A percentile compares a stretch with the other conserved stretches of the same genome.
These are phyloP conservation scores for Bryconaethiops microstoma DNA, from an alignment of 2,797 vertebrate genomes.

Conservation along the genomic window DNA sequence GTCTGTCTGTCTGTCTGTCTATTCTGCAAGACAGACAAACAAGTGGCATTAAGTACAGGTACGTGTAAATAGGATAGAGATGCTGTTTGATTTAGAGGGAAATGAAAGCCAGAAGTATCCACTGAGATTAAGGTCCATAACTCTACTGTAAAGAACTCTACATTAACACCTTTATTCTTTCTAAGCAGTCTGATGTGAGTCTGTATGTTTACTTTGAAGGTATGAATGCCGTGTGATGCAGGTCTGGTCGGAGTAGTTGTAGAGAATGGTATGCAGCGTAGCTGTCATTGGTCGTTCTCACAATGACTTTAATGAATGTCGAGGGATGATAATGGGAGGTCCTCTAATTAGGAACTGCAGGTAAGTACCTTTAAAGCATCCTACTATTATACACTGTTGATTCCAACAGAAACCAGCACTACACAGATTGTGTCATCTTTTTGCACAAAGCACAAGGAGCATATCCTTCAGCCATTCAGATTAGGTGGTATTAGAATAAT, in stretches of 20 bases:
- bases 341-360: not conserved
- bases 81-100: not conserved
- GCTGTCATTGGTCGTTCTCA: not conserved
- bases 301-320: constrained; percentile 3
- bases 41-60: not conserved
- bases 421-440: constrained; percentile 52
- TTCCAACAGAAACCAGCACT: constrained; percentile 30
- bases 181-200: not conserved
- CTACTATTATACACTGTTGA: not conserved
- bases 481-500: constrained; percentile 78
- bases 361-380: not conserved
- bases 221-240: not conserved
- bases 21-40: not conserved
- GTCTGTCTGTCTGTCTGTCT: not conserved
- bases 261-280: not conserved
- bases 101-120: not conserved
- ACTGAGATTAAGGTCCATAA: not conserved
- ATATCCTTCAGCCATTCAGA: constrained; percentile 68
- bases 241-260: not conserved
- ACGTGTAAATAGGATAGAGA: not conserved
- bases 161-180: constrained; percentile 4
- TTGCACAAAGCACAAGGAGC: constrained; percentile 45
- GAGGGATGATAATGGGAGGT: not conserved
- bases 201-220: not conserved
- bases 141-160: constrained; percentile 5